phyloP scores from a whole-genome alignment of 2,797 vertebrate species.

The Avahi laniger region DNA sequence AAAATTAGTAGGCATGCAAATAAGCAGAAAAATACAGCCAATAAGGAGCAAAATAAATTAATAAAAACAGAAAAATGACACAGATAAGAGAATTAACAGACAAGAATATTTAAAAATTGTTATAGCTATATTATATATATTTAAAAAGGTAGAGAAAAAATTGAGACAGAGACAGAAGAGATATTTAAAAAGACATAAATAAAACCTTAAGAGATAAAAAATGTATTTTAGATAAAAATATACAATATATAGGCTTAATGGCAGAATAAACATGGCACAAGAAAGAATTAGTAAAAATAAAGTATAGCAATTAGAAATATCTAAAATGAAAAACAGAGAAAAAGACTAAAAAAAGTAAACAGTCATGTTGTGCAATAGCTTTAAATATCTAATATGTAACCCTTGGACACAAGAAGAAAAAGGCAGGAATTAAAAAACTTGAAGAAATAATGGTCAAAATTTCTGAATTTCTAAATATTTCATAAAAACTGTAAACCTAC shows the following conservation, averaged over 20 bases:
- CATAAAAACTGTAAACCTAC: background rate
- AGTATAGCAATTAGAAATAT: background rate
- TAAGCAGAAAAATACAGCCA: background rate
- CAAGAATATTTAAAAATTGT: background rate
- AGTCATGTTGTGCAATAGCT: background rate
- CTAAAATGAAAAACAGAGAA: background rate
- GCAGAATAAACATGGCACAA: background rate
- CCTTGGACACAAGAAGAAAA: background rate
- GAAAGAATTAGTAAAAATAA: background rate
- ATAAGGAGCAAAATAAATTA: background rate
- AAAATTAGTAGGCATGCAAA: background rate
- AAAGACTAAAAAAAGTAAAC: background rate
- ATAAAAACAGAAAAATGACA: background rate
- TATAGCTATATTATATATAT: background rate
- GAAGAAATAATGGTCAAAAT: background rate
- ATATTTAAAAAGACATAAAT: background rate
- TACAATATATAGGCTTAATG: background rate
- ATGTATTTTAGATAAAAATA: background rate
- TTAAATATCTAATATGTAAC: background rate
- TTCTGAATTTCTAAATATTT: background rate
- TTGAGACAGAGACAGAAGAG: background rate
- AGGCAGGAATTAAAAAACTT: background rate
- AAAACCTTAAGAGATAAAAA: background rate
- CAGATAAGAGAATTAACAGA: background rate
- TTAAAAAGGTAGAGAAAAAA: background rate